Conservation (phyloP, 1,140 invertebrate genomes). For the Macrotrachela quadricornifera region DNA sequence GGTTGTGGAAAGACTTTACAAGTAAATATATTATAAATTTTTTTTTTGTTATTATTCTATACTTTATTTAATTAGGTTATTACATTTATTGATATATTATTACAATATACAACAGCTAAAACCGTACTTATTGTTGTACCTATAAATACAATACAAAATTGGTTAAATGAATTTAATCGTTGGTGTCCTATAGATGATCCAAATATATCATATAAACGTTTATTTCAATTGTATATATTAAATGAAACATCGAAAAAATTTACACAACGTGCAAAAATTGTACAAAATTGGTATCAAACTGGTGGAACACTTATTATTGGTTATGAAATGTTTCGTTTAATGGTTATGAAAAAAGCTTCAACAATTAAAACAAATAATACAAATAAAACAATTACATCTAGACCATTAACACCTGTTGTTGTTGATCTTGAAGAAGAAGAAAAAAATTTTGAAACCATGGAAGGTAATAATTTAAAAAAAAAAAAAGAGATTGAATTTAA, state of each 20-base stretch:
- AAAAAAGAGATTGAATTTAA: too few species aligned
- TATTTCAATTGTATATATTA: slow-evolving; percentile 65
- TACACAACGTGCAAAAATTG: slow-evolving; percentile 41
- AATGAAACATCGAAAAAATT: slow-evolving; percentile 84
- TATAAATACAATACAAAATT: slow-evolving; percentile 95
- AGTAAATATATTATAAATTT: slow-evolving; percentile 5
- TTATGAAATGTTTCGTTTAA: slow-evolving; percentile 75
- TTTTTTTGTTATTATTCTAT: too few species aligned
- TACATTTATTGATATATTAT: slow-evolving; percentile 82
- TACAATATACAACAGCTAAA: slow-evolving; percentile 63
- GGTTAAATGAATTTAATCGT: slow-evolving; percentile 88
- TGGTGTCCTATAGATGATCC: slow-evolving; percentile 49
- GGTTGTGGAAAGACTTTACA: slow-evolving; percentile 86
- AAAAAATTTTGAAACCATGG: too few species aligned
- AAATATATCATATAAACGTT: slow-evolving; percentile 36
- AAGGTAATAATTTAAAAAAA: too few species aligned
- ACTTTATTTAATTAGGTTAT: slow-evolving; percentile 35
- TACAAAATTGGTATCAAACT: slow-evolving; percentile 48
- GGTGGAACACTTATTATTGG: slow-evolving; percentile 92
- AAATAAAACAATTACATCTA: too few species aligned
- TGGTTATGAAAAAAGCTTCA: slow-evolving; percentile 36
- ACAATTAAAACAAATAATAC: too few species aligned
- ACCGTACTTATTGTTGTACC: slow-evolving; percentile 88
- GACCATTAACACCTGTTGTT: too few species aligned
- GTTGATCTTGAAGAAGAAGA: too few species aligned